These are phyloP conservation scores for Graphium colonna DNA, from an alignment of 2,888 invertebrate genomes.

Conservation along the genomic window DNA sequence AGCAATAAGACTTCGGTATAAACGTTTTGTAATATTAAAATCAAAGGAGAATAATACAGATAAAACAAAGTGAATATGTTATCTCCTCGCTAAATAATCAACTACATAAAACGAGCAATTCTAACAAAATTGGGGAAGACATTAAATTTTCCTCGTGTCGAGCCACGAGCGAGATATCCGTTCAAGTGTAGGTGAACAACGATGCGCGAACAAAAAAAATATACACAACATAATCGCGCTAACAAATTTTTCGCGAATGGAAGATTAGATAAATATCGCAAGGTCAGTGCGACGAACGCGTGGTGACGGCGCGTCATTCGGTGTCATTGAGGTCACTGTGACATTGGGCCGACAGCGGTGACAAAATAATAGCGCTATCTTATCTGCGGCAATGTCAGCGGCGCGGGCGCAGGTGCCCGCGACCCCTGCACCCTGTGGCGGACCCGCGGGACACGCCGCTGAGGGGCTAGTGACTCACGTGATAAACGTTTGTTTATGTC, in stretches of 20 bases:
- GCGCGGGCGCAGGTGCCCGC: slow-evolving; percentile 72
- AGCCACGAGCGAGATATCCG: no score
- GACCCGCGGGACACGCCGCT: slow-evolving; percentile 32
- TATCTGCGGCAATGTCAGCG: slow-evolving; percentile 75
- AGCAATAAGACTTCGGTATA: no score
- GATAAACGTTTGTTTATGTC: slow-evolving; percentile 17
- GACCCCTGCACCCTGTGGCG: slow-evolving; percentile 59
- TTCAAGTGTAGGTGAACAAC: no score
- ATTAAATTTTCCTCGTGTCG: no score
- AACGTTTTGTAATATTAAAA: no score
- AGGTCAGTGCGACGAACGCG: slow-evolving; percentile 66
- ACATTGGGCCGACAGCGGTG: slow-evolving; percentile 74
- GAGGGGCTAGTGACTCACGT: slow-evolving; percentile 28
- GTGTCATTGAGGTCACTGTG: slow-evolving; percentile 79
- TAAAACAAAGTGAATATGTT: no score
- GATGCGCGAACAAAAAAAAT: no score
- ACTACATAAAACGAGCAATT: no score
- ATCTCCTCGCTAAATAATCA: no score
- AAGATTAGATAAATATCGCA: slow-evolving; percentile 77
- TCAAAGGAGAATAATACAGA: no score
- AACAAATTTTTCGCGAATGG: slow-evolving; percentile 64
- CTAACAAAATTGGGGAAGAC: no score
- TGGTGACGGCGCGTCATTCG: slow-evolving; percentile 66
- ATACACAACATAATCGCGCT: slow-evolving; percentile 36
- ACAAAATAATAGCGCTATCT: slow-evolving; percentile 78